These are phyloP conservation scores for Coilia nasus DNA, from an alignment of 2,797 vertebrate species.

Conservation along the genomic window DNA sequence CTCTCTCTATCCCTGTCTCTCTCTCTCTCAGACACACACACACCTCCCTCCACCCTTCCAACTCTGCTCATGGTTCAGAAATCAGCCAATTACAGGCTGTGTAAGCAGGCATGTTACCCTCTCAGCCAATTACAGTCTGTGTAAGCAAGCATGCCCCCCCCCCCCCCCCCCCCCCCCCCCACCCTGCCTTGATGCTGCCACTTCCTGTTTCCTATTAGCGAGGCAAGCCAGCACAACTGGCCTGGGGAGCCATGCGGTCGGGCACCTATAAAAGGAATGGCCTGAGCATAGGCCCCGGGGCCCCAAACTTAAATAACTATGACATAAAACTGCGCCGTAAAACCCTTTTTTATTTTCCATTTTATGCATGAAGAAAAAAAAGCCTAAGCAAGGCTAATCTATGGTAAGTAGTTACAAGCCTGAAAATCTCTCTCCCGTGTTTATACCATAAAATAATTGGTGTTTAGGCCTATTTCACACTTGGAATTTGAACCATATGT, in stretches of 20 bases:
- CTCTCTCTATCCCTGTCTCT: not conserved
- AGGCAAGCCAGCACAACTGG: conserved; percentile 67
- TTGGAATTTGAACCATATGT: conserved; percentile 71
- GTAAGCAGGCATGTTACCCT: conserved; percentile 72
- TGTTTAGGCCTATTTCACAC: conserved; percentile 68
- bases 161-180: conserved; percentile 65
- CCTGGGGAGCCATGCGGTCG: conserved; percentile 58
- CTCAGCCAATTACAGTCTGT: conserved; percentile 78
- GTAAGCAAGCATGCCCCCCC: conserved; percentile 72
- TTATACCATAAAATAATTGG: conserved; percentile 73
- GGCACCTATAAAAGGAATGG: conserved; percentile 73
- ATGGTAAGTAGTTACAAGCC: conserved; percentile 63
- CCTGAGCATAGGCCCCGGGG: conserved; percentile 45
- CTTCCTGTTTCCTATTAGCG: conserved; percentile 79
- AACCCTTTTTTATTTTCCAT: conserved; percentile 57
- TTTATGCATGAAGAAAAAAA: conserved; percentile 60
- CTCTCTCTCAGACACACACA: not conserved
- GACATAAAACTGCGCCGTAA: conserved; percentile 55
- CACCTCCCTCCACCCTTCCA: conserved; percentile 25
- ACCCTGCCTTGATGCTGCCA: conserved; percentile 71
- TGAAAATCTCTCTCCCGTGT: conserved; percentile 68
- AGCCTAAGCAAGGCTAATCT: conserved; percentile 67
- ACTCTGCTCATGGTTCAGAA: conserved; percentile 65
- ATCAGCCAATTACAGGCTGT: conserved; percentile 78
- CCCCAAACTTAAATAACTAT: conserved; percentile 53